Conservation (phyloP, 92 coral and sea anemone genomes). For the Zoanthus sociatus region DNA sequence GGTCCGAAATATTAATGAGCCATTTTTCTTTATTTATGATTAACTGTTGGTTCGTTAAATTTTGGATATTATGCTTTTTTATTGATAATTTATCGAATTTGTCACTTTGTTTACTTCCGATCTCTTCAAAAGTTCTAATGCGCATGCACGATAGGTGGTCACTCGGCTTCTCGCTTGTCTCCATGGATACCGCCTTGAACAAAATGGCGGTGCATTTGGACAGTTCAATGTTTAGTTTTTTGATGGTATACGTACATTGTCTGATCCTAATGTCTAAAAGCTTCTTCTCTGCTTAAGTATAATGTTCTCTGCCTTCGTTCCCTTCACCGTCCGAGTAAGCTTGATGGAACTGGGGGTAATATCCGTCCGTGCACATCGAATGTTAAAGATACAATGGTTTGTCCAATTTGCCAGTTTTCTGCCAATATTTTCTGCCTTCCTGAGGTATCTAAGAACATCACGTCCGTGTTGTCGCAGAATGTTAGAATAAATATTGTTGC, state of each 20-base stretch:
- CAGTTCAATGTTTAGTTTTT: neutral
- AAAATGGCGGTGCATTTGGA: neutral
- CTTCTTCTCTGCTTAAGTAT: slow-evolving; percentile 12
- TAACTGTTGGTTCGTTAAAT: slow-evolving; percentile 4
- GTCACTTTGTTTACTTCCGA: slow-evolving; percentile 1
- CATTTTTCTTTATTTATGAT: neutral
- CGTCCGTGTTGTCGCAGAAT: too few relatives aligned
- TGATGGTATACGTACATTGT: neutral
- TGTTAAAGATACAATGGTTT: slow-evolving; percentile 7
- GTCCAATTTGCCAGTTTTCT: slow-evolving; percentile 10
- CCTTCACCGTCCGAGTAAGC: neutral
- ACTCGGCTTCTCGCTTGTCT: neutral
- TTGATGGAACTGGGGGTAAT: neutral
- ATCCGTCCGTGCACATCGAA: slow-evolving; percentile 1
- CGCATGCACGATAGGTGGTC: slow-evolving; percentile 2
- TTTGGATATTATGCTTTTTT: neutral
- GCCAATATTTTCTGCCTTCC: slow-evolving; percentile 13
- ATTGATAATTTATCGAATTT: neutral
- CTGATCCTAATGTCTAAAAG: slow-evolving; percentile 4
- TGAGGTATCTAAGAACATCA: neutral
- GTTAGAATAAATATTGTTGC: too few relatives aligned
- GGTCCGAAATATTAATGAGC: slow-evolving; percentile 8
- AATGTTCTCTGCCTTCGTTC: slow-evolving; percentile 12
- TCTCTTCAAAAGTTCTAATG: neutral
- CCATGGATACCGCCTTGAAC: neutral